These are phyloP conservation scores for Sinocyclocheilus anshuiensis DNA, from an alignment of 2,113 vertebrate species.

Conservation along the genomic window DNA sequence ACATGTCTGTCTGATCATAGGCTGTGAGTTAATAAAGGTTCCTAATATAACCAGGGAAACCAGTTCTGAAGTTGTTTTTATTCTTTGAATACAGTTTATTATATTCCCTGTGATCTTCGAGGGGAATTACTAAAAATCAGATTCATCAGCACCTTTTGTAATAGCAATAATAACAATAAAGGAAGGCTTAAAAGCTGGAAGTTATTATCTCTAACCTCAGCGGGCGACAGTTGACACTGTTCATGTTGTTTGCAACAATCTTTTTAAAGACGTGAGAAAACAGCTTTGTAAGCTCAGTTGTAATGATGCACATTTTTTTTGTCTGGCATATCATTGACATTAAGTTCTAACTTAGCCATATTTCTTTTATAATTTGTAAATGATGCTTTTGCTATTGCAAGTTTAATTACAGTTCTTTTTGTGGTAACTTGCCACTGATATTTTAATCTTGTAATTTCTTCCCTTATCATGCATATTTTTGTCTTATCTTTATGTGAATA, in stretches of 20 bases:
- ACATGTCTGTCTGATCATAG: neutral
- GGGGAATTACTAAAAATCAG: neutral
- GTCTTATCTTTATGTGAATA: conserved; percentile 1
- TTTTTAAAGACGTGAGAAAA: neutral
- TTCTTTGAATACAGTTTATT: neutral
- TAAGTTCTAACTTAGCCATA: neutral
- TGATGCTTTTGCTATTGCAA: neutral
- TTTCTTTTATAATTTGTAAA: neutral
- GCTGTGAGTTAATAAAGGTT: neutral
- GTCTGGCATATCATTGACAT: neutral
- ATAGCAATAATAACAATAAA: neutral
- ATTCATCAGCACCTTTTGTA: neutral
- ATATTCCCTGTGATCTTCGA: neutral
- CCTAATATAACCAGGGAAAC: conserved; percentile 1
- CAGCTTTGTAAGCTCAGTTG: neutral
- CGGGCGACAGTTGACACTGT: neutral
- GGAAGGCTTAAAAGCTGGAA: neutral
- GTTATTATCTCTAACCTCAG: conserved; percentile 5
- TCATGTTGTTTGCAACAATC: neutral
- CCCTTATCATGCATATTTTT: neutral
- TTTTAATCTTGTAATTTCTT: neutral
- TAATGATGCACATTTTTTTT: neutral
- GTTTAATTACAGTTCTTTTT: neutral
- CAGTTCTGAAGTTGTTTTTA: conserved; percentile 4
- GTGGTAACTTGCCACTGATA: neutral